These are phyloP conservation scores for Cremastobaeus sp. DNA, from an alignment of 2,888 invertebrate genomes.

Conservation along the genomic window DNA sequence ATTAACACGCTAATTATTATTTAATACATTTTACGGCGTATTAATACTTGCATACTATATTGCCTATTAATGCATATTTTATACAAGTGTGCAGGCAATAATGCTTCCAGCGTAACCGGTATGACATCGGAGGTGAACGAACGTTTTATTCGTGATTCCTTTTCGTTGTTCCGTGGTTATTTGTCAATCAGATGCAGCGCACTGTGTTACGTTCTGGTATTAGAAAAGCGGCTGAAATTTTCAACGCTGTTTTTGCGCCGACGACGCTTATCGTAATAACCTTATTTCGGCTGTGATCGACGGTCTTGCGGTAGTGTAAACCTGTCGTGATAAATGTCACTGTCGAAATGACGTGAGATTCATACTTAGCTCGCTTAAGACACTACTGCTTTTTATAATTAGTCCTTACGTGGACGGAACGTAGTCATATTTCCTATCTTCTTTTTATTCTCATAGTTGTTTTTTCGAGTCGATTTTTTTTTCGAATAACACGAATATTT, in stretches of 20 bases:
- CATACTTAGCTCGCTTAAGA: conserved; percentile 27
- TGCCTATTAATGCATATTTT: too few relatives aligned
- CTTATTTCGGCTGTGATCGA: conserved; percentile 14
- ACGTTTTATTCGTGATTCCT: conserved; percentile 69
- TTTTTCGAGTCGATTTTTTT: too few relatives aligned
- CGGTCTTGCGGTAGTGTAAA: conserved; percentile 36
- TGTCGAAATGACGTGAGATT: conserved; percentile 41
- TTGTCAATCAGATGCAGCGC: conserved; percentile 35
- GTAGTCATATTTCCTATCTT: background rate
- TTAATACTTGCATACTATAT: too few relatives aligned
- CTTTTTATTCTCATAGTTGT: background rate
- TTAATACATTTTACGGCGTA: too few relatives aligned
- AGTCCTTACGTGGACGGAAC: conserved; percentile 17
- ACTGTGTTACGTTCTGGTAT: conserved; percentile 15
- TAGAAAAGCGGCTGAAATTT: conserved; percentile 45
- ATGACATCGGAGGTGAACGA: conserved; percentile 65
- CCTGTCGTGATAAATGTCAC: conserved; percentile 31
- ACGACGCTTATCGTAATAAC: conserved; percentile 19
- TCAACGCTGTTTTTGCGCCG: conserved; percentile 25
- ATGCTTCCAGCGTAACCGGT: conserved; percentile 59
- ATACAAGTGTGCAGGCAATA: conserved; percentile 65
- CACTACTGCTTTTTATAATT: conserved; percentile 40
- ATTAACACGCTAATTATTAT: too few relatives aligned
- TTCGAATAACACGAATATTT: too few relatives aligned
- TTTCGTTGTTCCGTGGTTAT: conserved; percentile 42